Evolutionary conservation across 1,140 invertebrate genomes (phyloP).

Genomic region (Euura lappo): DNA sequence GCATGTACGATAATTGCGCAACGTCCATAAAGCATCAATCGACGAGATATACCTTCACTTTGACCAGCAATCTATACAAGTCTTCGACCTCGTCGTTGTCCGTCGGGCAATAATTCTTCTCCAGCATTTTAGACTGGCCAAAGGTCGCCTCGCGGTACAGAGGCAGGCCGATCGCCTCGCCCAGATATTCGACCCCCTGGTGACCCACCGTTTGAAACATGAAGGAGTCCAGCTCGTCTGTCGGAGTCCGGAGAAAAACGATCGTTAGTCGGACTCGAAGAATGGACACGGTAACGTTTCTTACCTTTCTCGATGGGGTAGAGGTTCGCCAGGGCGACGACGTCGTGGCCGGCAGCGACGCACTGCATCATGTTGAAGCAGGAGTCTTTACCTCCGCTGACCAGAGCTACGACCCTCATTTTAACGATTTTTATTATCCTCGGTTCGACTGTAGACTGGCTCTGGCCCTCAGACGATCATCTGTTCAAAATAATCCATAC

Average conservation of each 20-base stretch:
- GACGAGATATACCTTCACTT: conserved; percentile 74
- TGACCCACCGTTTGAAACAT: conserved; percentile 99
- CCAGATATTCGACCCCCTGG: conserved; percentile 90
- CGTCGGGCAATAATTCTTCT: conserved; percentile 83
- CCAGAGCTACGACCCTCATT: conserved; percentile 89
- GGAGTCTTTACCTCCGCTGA: conserved; percentile 99
- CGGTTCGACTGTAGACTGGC: conserved; percentile 26
- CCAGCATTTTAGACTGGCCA: conserved; percentile 79
- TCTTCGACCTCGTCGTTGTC: conserved; percentile 99
- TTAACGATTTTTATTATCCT: conserved; percentile 34
- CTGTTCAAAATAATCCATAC: conserved; percentile 38
- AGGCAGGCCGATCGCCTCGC: conserved; percentile 92
- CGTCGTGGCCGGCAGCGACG: conserved; percentile 92
- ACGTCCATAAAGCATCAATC: not conserved
- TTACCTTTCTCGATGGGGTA: conserved; percentile 85
- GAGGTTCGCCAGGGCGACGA: conserved; percentile 96
- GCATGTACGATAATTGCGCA: not conserved
- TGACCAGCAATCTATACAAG: conserved; percentile 83
- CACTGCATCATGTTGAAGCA: conserved; percentile 99
- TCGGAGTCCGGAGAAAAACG: not conserved
- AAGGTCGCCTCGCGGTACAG: conserved; percentile 85
- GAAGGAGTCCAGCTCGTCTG: conserved; percentile 97
- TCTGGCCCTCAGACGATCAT: conserved; percentile 43
- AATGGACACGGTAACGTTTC: not conserved
- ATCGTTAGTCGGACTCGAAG: no score